Base-by-base conservation (phyloP, 1,140 invertebrate species). In the Caenorhabditis briggsae region DNA sequence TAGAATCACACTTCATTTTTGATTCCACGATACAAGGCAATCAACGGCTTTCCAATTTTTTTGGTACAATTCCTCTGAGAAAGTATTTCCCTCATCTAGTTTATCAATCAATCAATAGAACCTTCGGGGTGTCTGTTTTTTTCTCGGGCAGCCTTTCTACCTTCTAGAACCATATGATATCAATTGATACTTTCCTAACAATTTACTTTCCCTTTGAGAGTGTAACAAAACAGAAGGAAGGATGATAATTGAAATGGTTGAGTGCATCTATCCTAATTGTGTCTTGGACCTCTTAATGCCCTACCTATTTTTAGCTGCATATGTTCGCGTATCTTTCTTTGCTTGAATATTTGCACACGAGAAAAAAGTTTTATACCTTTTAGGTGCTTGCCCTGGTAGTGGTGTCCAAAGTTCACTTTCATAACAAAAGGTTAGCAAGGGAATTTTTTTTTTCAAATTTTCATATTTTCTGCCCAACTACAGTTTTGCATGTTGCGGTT, bases 1-100 rank as follows among this genome's bases (percentile, higher is more conserved):
- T 78, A 78, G 46, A 78, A 78, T 78, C 70, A 48, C 70, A 78
- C 70, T 78, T 78, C 70, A 50, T 78, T 50, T 78, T 78, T 46
- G 46, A 48, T 78, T 78, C 70, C 70, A 78, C 70, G 46, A 78
- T 78, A 50, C 70, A 78, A 78, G n/a, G 23, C 33, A 78, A 33
- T 33, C 70, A 78, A 50, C 70, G 43, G 70, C 50, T 48, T 43
- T 53, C 3, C 33, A 33, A 33, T 74, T 46, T 25, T 23, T 53
- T 78, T 50, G 50, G 46, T 50, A n/a, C 18, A n/a, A 6, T 46
- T 78, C 3, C 33, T 33, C 33, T 33, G 33, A 33, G 33, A 33
- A 33, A 33, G 3, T 33, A n/a, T 11, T 25, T 23, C 20, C 33
- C 70, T 46, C 64, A 53, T 41, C n/a, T 5, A 25, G 64, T 48